Evolutionary conservation across 37 sponge, comb jelly and placozoan genomes (phyloP).

Genomic region (Dysidea cf. avara): DNA sequence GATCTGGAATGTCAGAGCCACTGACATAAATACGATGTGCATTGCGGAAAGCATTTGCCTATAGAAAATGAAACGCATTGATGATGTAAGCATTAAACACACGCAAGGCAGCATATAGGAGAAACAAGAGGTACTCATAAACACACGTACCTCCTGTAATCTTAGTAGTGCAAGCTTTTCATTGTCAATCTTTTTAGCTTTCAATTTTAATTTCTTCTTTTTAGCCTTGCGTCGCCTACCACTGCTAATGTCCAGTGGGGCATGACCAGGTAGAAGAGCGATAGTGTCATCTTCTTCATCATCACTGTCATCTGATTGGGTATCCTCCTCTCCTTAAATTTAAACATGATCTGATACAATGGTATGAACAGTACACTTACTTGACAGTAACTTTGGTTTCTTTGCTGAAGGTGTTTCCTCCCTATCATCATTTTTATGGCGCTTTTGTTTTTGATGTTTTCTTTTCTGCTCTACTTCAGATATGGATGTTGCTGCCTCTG

Average conservation of each 20-base stretch:
- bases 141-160: conserved; percentile 49
- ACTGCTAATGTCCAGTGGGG: conserved; percentile 7
- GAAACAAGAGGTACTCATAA: not conserved
- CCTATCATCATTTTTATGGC: not conserved
- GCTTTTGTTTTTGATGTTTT: not conserved
- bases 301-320: conserved; percentile 3
- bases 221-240: conserved; percentile 13
- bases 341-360: too few species aligned
- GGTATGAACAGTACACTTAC: too few species aligned
- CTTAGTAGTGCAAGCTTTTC: conserved; percentile 26
- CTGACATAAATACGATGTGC: conserved; percentile 72
- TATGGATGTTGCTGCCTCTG: not conserved
- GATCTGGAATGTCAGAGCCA: conserved; percentile 89
- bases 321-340: not conserved
- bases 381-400: too few species aligned
- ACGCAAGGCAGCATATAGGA: not conserved
- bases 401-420: not conserved
- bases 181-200: conserved; percentile 1
- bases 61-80: not conserved
- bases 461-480: not conserved
- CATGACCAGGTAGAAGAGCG: conserved; percentile 31
- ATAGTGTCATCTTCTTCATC: conserved; percentile 11
- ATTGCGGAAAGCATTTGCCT: conserved; percentile 87
- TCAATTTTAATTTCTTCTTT: conserved; percentile 31
- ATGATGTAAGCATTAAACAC: too few species aligned